These are phyloP conservation scores for Dioctria linearis DNA, from an alignment of 2,888 invertebrate species.

Conservation along the genomic window DNA sequence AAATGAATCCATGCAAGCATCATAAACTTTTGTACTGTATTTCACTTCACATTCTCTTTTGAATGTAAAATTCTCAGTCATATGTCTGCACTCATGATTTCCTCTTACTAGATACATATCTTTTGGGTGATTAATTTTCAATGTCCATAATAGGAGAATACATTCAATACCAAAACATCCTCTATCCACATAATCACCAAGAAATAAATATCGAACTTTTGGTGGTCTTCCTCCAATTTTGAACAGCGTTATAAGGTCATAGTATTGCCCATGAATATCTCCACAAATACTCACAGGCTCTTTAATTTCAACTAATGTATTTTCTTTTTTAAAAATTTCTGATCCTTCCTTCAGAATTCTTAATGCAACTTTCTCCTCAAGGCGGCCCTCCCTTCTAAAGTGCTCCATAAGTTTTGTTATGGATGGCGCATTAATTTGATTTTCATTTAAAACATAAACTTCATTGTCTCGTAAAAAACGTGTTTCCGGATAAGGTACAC, in stretches of 20 bases:
- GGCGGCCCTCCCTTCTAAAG: conserved; percentile 96
- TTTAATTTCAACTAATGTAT: conserved; percentile 95
- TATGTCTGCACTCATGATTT: conserved; percentile 98
- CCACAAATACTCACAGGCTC: conserved; percentile 99
- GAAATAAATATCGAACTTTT: conserved; percentile 97
- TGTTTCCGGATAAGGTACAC: conserved; percentile 40
- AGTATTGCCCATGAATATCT: conserved; percentile 99
- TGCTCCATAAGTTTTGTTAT: conserved; percentile 74
- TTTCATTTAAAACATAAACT: neutral
- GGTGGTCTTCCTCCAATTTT: conserved; percentile 97
- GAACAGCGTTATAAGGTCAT: conserved; percentile 98
- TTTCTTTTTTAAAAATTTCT: conserved; percentile 85
- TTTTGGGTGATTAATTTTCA: conserved; percentile 96
- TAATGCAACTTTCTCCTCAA: conserved; percentile 95
- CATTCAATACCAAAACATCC: conserved; percentile 85
- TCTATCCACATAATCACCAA: conserved; percentile 98
- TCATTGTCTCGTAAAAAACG: conserved; percentile 12
- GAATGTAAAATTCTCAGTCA: conserved; percentile 99
- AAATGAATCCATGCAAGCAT: conserved; percentile 98
- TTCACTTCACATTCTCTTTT: conserved; percentile 99
- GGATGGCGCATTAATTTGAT: neutral
- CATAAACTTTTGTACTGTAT: conserved; percentile 98
- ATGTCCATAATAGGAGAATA: conserved; percentile 97
- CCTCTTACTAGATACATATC: conserved; percentile 97
- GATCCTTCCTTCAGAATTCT: conserved; percentile 96